Base-by-base conservation (phyloP, 2,113 vertebrate species). In the Oryzias javanicus region DNA sequence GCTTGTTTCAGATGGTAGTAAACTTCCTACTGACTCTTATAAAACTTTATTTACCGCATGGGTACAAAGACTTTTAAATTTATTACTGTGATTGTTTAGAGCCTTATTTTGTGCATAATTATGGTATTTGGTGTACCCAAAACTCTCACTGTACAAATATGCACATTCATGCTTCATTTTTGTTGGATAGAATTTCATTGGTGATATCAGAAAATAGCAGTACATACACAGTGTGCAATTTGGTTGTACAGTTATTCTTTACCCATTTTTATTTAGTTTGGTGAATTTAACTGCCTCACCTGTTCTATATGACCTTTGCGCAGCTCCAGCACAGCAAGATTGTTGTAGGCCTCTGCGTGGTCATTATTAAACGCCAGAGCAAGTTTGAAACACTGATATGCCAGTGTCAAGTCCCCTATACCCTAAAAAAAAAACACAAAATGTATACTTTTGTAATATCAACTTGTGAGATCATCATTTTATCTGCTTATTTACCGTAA, bases 281-380 rank as follows among this genome's bases (percentile, higher is more conserved):
- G 49, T 14, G 25, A 22, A 70, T 64, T 5, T 25, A 2, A 48
- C 27, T 27, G 55, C 20, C 67, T 16, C 50, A 98, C 97, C 95
- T 98, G 97, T 44, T 99, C 96, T 1, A 91, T 35, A 4, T 88
- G 94, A 57, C 95, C 95, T 90, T 93, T 96, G 12, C 88, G 87
- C 86, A 98, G 91, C 88, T 98, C 97, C 84, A 99, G 86, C 57
- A 98, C 94, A 0, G 96, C 95, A 78, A 99, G 81, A 82, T 99
- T 98, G 88, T 98, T 99, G 79, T 96, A 98, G 52, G 97, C 94
- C 77, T 98, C 97, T 0, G 96, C 94, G 0, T 96, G 93, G 72
- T 94, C 66, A 0, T 98, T 98, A 72, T 95, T 95, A 84, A 94
- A 94, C 72, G 93, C 91, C 79, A 99, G 85, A 0, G 96, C 88